Base-by-base conservation (phyloP, 2,113 vertebrate species). In the Mesocricetus auratus region DNA sequence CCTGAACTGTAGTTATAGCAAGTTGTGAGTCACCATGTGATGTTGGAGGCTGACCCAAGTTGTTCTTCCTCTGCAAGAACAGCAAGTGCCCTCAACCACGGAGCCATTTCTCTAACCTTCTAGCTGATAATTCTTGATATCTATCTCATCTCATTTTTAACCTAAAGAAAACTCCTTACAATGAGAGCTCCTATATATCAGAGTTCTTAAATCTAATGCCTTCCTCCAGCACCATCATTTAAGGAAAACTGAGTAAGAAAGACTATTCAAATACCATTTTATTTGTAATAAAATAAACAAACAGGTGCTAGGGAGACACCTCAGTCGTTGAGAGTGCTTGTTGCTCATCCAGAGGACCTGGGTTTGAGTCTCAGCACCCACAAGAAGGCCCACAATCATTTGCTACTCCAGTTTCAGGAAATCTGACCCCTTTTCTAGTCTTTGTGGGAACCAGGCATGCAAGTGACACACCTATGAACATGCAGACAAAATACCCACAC, bases 191-290 rank as follows among this genome's bases (percentile, higher is more conserved):
- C 9, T 73, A 60, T 15, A 90, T 66, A 58, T 22, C 77, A 95
- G 74, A 87, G 77, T 95, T 94, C 87, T 90, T 86, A 96, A 94
- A 79, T 33, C 26, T 10, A 42, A 29, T 17, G 53, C 24, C 83
- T 86, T 90, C 71, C 45, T 78, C 53, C 58, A 95, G 21, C 4
- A 64, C n/a, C 89, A 89, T 7, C 21, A 81, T 91, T 73, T 91
- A 89, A 93, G 95, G 83, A 93, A 93, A 87, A 94, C 50, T 53
- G 90, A 95, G 56, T 74, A 92, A 93, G 81, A 75, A 83, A 91
- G 24, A 87, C 22, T 68, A 90, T 66, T 90, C 31, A 92, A 96
- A 83, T 90, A 93, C 29, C 78, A 89, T 74, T 83, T 91, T 29
- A 77, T 79, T 92, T 90, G 53, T 90, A 94, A 77, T 96, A 94